Base-by-base conservation (phyloP, 2,797 vertebrate genomes). In the Vultur gryphus region DNA sequence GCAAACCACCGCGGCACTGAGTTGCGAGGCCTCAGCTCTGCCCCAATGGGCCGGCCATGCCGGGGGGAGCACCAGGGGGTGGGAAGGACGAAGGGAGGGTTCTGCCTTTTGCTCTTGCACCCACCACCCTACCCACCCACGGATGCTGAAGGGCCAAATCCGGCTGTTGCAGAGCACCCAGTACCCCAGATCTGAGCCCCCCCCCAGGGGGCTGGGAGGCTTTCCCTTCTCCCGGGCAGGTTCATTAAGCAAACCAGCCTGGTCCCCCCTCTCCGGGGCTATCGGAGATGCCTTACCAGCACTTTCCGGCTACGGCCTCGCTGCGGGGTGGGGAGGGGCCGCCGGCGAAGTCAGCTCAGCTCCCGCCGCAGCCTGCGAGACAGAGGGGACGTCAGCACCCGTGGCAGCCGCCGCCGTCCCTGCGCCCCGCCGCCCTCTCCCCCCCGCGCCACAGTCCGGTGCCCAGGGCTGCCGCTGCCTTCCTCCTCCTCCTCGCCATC, bases 401-500 rank as follows among this genome's bases (percentile, higher is more conserved):
- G 2, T 16, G 0, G 51, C 75, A 8, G 51, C 65, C 41, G 2
- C 77, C 7, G 8, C 24, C 2, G 2, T 35, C 59, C n/a, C 82
- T 11, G 1, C 6, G 2, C 43, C 81, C 80, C 3, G 4, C 16
- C 25, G 8, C 33, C 69, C 35, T 41, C 76, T 61, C 10, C 35
- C n/a, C 24, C 8, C 24, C 5, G 0, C 1, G 1, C 28, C 87
- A 70, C 2, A 2, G 55, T 3, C 33, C 4, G 1, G 67, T 1
- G 13, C 84, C 59, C 59, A 25, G 62, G 33, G 59, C 82, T 26
- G 62, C 48, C 1, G 4, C 61, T 49, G 84, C 85, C 69, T 78
- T 77, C 41, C 41, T 41, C 41, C 41, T 41, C 59, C 80, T 91
- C 80, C 65, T 85, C 48, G 0, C 73, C 84, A 65, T 23, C 64